A percentile compares a stretch with the other conserved stretches of the same genome.
Conservation (phyloP, 2,113 vertebrate species). For the Arothron firmamentum region DNA sequence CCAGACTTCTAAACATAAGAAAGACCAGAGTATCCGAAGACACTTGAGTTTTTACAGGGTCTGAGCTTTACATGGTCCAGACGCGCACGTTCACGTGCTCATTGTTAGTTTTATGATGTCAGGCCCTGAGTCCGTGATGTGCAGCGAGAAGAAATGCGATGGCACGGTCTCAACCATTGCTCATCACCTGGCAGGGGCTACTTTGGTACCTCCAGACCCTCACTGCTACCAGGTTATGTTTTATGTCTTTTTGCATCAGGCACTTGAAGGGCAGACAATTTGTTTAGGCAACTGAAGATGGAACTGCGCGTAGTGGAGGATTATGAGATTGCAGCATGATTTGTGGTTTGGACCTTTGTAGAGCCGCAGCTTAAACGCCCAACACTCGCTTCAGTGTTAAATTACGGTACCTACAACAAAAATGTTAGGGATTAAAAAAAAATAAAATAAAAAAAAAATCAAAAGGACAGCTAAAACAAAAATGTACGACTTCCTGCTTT, state of each 20-base stretch:
- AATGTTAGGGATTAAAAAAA: constrained; percentile 41
- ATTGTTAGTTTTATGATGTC: constrained; percentile 68
- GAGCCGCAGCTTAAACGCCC: constrained; percentile 34
- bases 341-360: constrained; percentile 62
- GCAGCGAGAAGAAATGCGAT: constrained; percentile 29
- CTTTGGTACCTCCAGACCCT: constrained; percentile 29
- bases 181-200: constrained; percentile 26
- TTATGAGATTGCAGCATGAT: constrained; percentile 72
- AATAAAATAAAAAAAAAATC: constrained; percentile 11
- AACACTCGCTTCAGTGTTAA: constrained; percentile 44
- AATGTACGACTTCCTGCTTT: constrained; percentile 22
- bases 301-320: constrained; percentile 58
- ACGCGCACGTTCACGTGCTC: constrained; percentile 62
- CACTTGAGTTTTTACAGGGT: constrained; percentile 61
- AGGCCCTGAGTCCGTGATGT: constrained; percentile 54
- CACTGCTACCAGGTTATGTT: constrained; percentile 52
- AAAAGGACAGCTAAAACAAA: constrained; percentile 15
- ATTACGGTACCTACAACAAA: constrained; percentile 37
- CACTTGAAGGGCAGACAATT: constrained; percentile 66
- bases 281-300: constrained; percentile 74
- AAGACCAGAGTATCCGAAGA: constrained; percentile 55
- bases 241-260: constrained; percentile 58
- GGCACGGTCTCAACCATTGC: constrained; percentile 27
- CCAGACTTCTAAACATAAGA: constrained; percentile 64
- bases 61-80: constrained; percentile 45